A percentile compares a stretch with the other conserved stretches of the same genome.
Conservation (phyloP, 1,140 invertebrate species). For the Coelopa frigida region DNA sequence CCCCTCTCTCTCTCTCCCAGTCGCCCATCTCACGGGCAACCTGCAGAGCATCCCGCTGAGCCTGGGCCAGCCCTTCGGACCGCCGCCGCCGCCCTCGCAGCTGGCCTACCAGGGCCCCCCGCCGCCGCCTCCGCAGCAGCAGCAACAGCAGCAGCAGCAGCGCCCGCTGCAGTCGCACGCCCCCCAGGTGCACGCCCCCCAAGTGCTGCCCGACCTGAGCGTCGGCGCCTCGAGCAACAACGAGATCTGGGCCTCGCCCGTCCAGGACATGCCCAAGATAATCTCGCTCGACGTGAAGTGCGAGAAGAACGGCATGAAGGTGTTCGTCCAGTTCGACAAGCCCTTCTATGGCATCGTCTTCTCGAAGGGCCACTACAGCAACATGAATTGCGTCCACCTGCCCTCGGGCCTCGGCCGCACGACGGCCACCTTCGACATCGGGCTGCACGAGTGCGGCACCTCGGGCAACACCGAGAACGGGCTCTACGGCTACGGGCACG, state of each 20-base stretch:
- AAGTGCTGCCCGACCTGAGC: slow-evolving; percentile 32
- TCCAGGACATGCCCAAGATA: slow-evolving; percentile 84
- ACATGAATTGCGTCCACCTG: slow-evolving; percentile 84
- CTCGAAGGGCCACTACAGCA: slow-evolving; percentile 86
- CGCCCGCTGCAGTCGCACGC: neutral
- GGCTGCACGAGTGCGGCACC: slow-evolving; percentile 84
- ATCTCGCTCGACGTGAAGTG: slow-evolving; percentile 87
- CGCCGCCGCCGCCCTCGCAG: slow-evolving; percentile 48
- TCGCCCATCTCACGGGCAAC: slow-evolving; percentile 23
- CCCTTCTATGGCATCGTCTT: slow-evolving; percentile 93
- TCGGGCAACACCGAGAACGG: slow-evolving; percentile 85
- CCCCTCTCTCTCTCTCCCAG: neutral
- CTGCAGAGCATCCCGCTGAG: slow-evolving; percentile 36
- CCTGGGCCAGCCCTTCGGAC: slow-evolving; percentile 46
- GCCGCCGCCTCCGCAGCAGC: slow-evolving; percentile 53
- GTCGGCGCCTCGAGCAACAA: slow-evolving; percentile 47
- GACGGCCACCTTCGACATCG: slow-evolving; percentile 84
- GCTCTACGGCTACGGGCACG: slow-evolving; percentile 71
- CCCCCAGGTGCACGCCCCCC: slow-evolving; percentile 15
- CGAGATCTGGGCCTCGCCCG: slow-evolving; percentile 75
- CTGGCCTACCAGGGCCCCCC: slow-evolving; percentile 61
- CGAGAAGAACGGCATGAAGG: slow-evolving; percentile 89
- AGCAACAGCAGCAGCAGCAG: slow-evolving; percentile 40
- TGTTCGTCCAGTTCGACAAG: slow-evolving; percentile 86
- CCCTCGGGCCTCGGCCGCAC: slow-evolving; percentile 78